Percentiles rank a stretch among this genome's conserved stretches.
Evolutionary conservation across 2,888 invertebrate species (phyloP).

Genomic region (Girardia tigrina): DNA sequence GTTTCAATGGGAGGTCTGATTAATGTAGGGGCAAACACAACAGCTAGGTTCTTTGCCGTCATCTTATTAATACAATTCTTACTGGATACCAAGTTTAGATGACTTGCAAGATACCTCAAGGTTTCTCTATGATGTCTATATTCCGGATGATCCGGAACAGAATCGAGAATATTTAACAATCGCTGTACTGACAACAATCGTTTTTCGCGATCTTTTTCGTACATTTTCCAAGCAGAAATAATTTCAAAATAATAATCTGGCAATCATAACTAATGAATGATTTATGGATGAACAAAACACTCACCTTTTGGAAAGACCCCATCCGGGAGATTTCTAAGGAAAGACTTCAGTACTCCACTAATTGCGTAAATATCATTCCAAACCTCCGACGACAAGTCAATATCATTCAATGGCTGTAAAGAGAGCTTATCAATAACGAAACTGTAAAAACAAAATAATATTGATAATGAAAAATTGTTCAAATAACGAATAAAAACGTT

Average conservation of each 20-base stretch:
- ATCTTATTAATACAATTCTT: conserved; percentile 29
- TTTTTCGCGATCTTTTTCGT: conserved; percentile 25
- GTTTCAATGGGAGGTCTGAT: conserved; percentile 31
- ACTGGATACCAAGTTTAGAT: conserved; percentile 32
- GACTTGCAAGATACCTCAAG: conserved; percentile 30
- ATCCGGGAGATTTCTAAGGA: conserved; percentile 28
- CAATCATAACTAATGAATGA: neutral
- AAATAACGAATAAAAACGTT: too few species aligned
- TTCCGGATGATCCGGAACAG: conserved; percentile 34
- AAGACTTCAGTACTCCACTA: conserved; percentile 18
- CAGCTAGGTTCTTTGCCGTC: conserved; percentile 34
- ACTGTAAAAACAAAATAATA: too few species aligned
- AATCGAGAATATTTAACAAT: conserved; percentile 34
- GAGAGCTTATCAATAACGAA: too few species aligned
- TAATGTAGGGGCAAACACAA: conserved; percentile 34
- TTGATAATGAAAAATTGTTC: too few species aligned
- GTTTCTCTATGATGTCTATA: conserved; percentile 29
- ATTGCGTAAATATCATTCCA: conserved; percentile 31
- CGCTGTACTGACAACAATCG: conserved; percentile 33
- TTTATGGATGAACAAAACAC: neutral
- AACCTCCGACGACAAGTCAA: conserved; percentile 19
- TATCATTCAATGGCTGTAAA: conserved; percentile 25
- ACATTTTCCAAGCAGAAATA: conserved; percentile 14
- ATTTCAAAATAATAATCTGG: conserved; percentile 23
- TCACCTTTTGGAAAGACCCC: conserved; percentile 28